These are phyloP conservation scores for Maccullochella peelii DNA, from an alignment of 2,113 vertebrate species.

Conservation along the genomic window DNA sequence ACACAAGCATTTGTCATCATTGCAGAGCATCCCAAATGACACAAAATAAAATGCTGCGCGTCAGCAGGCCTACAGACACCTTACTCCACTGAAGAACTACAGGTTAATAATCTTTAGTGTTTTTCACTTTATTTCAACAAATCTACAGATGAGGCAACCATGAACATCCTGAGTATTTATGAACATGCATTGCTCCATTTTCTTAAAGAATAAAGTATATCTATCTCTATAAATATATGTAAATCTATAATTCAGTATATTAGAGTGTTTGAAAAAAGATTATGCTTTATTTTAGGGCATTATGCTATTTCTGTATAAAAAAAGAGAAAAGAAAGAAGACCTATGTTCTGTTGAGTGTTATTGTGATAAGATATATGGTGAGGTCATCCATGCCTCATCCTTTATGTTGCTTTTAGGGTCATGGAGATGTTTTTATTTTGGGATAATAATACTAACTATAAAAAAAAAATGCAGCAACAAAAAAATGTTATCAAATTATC, in stretches of 20 bases:
- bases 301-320: conserved; percentile 74
- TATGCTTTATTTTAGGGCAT: conserved; percentile 85
- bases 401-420: conserved; percentile 66
- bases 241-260: conserved; percentile 78
- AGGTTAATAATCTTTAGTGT: not conserved
- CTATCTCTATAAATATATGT: conserved; percentile 71
- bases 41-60: too few relatives aligned
- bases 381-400: conserved; percentile 49
- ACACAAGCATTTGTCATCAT: conserved; percentile 6
- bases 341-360: conserved; percentile 66
- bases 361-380: conserved; percentile 59
- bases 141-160: conserved; percentile 28
- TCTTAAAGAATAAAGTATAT: conserved; percentile 58
- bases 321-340: conserved; percentile 50
- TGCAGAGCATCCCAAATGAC: not conserved
- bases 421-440: conserved; percentile 80
- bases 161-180: conserved; percentile 48
- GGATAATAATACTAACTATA: conserved; percentile 71
- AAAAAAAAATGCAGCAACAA: conserved; percentile 87
- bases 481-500: conserved; percentile 72
- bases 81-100: not conserved
- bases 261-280: conserved; percentile 79
- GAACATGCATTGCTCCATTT: conserved; percentile 59
- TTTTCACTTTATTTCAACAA: conserved; percentile 9
- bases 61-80: not conserved